These are phyloP conservation scores for Melanocharis versteri DNA, from an alignment of 2,113 vertebrate species.

Conservation along the genomic window DNA sequence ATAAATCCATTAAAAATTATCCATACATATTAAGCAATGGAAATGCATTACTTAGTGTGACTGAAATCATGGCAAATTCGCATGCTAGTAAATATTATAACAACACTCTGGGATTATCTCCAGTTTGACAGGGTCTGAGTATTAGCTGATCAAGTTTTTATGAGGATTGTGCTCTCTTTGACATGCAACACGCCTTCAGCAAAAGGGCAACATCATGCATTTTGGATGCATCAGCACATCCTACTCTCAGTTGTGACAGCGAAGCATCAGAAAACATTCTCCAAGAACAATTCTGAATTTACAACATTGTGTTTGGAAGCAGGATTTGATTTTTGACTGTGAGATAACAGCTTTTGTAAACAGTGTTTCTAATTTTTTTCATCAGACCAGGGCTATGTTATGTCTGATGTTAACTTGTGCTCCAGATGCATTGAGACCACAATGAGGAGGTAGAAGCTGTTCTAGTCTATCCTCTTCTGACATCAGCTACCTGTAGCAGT, in stretches of 20 bases:
- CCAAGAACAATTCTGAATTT: background rate
- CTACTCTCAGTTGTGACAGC: background rate
- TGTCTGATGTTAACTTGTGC: background rate
- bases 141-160: background rate
- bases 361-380: background rate
- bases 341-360: background rate
- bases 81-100: background rate
- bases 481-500: background rate
- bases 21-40: background rate
- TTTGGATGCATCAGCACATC: background rate
- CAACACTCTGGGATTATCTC: background rate
- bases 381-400: background rate
- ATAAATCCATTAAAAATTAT: background rate
- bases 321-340: background rate
- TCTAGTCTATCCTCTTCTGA: background rate
- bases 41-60: background rate
- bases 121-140: background rate
- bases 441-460: background rate
- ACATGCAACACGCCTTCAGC: constrained; percentile 25
- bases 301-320: background rate
- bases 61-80: background rate
- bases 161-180: background rate
- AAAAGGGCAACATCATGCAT: background rate
- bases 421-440: background rate
- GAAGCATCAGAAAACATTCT: background rate